phyloP scores from a whole-genome alignment of 2,797 vertebrate genomes.

The Acanthurus lineatus region DNA sequence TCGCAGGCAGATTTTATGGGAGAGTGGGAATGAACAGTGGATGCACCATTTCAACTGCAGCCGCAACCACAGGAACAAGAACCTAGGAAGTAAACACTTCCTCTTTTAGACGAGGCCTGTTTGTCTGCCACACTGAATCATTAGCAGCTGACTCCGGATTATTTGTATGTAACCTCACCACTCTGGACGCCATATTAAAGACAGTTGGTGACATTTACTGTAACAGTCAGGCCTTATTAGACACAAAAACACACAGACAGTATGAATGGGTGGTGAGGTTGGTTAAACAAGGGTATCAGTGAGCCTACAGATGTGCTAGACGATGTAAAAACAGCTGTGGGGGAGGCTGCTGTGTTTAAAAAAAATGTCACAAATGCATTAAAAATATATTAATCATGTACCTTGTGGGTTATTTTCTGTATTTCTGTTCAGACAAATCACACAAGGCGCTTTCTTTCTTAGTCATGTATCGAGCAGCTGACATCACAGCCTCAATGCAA shows the following conservation, averaged over 20 bases:
- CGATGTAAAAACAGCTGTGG: not conserved
- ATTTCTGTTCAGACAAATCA: too few relatives aligned
- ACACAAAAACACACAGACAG: not conserved
- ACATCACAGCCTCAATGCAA: too few relatives aligned
- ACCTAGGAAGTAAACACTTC: constrained; percentile 76
- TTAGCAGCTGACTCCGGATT: constrained; percentile 55
- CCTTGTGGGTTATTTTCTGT: too few relatives aligned
- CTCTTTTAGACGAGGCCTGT: constrained; percentile 53
- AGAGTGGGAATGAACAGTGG: constrained; percentile 18
- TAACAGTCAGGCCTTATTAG: not conserved
- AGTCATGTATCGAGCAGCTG: too few relatives aligned
- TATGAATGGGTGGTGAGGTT: not conserved
- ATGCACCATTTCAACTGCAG: constrained; percentile 35
- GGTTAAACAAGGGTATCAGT: not conserved
- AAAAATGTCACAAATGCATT: not conserved
- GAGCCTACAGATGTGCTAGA: not conserved
- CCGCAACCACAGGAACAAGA: constrained; percentile 55
- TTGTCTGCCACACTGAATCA: constrained; percentile 64
- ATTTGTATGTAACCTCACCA: constrained; percentile 16
- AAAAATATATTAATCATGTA: not conserved
- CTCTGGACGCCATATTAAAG: not conserved
- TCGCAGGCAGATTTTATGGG: not conserved
- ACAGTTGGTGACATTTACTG: constrained; percentile 4
- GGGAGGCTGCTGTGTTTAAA: too few relatives aligned
- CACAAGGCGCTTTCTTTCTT: too few relatives aligned